Evolutionary conservation across 2,888 invertebrate genomes (phyloP), one percentile per base, ranked within the genome.

Genomic region (Endotricha flammealis): DNA sequence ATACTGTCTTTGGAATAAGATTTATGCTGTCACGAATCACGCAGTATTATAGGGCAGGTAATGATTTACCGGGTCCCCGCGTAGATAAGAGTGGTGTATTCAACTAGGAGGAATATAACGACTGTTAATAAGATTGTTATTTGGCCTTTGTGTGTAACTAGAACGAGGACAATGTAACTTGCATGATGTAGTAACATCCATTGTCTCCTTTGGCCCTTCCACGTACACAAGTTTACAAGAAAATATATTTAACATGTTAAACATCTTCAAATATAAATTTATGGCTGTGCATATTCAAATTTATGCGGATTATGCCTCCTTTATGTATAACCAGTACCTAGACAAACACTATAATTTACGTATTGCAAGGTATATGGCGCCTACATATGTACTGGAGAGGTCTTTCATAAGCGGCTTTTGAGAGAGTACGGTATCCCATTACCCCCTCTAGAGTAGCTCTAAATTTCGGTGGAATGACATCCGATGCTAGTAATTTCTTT

Each of bases 401-500:
- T 57, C 55, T 57, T 63, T 63, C 58, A 64, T 63, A 63, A 64
- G 61, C 57, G 57, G 52, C 58, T 57, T 59, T 57, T 56, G 56
- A 60, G 51, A 57, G 58, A 62, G 65, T 64, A 53, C 56, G 56
- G 58, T 54, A 56, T 49, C 54, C 59, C 50, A 64, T 57, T 58
- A 50, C 41, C 45, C 36, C 24, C 34, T 40, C 47, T 46, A 41
- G 42, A 39, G 36, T 33, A 58, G 53, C 63, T 60, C 61, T 71
- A 70, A 75, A 77, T 75, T 72, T 73, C 53, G 63, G 57, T 57
- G 58, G 59, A 60, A 60, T 56, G 66, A 70, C 74, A 73, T 72
- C 63, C 65, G 68, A 68, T 65, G 68, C 66, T 70, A 67, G 61
- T 66, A 66, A 66, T 72, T 77, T 78, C 77, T 78, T 78, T 79